Evolutionary conservation across 2,113 vertebrate genomes (phyloP).

Genomic region (Phodopus roborovskii): DNA sequence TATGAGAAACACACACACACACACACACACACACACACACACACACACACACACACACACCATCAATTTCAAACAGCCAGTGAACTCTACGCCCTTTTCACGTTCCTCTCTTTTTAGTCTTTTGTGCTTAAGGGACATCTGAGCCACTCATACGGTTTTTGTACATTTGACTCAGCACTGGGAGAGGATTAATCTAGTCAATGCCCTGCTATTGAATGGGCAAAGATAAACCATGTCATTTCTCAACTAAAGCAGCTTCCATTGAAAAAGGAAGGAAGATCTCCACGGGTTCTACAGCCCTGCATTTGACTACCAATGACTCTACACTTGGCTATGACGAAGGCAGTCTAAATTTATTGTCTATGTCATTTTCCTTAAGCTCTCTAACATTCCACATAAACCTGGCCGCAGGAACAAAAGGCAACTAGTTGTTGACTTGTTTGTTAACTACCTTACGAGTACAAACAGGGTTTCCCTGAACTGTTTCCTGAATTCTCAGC

Average conservation of each 20-base stretch:
- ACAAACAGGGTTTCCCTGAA: neutral
- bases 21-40: too few relatives aligned
- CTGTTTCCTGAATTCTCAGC: neutral
- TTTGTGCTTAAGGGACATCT: neutral
- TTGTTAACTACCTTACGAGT: neutral
- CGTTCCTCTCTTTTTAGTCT: neutral
- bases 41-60: too few relatives aligned
- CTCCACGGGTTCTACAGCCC: neutral
- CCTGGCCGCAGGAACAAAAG: neutral
- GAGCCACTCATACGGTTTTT: neutral
- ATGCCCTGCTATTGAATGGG: neutral
- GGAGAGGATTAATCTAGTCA: neutral
- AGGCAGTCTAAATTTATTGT: neutral
- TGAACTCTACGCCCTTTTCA: neutral
- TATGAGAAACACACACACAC: too few relatives aligned
- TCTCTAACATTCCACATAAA: neutral
- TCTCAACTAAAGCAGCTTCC: neutral
- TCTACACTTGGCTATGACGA: neutral
- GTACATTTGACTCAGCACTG: neutral
- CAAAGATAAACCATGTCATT: neutral
- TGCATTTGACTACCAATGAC: neutral
- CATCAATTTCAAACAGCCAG: neutral
- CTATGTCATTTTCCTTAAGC: neutral
- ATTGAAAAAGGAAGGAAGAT: too few relatives aligned
- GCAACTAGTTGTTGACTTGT: neutral